phyloP scores from a whole-genome alignment of 2,113 vertebrate genomes.

The Tricholaema leucomelas region DNA sequence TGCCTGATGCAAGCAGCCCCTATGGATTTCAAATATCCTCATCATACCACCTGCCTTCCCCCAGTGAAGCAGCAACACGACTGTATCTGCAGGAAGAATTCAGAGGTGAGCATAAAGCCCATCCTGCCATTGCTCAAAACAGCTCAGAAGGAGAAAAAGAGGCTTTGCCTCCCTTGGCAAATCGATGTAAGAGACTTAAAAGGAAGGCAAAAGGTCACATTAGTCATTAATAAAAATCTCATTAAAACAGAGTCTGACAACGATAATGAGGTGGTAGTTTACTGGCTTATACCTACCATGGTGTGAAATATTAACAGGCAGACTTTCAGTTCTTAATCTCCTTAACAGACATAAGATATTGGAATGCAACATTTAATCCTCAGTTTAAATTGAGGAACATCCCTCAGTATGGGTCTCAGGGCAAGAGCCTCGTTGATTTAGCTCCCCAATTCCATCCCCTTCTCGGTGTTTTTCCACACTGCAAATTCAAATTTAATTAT shows the following conservation, averaged over 20 bases:
- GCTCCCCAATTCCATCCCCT: not conserved
- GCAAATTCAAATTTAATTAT: not conserved
- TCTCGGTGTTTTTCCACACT: not conserved
- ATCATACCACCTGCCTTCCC: not conserved
- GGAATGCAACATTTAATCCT: constrained; percentile 51
- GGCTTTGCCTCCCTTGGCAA: constrained; percentile 46
- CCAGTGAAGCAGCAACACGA: not conserved
- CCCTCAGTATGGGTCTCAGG: not conserved
- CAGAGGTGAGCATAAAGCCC: not conserved
- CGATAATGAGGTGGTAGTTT: constrained; percentile 58
- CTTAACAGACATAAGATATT: constrained; percentile 67
- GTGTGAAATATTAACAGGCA: constrained; percentile 67
- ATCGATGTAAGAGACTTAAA: constrained; percentile 33
- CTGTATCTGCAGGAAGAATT: not conserved
- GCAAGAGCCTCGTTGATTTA: not conserved
- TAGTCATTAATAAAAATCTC: constrained; percentile 68
- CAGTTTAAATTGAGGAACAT: constrained; percentile 32
- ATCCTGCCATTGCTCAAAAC: not conserved
- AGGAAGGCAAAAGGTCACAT: constrained; percentile 57
- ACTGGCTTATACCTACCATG: constrained; percentile 51
- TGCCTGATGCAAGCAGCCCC: not conserved
- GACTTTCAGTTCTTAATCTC: constrained; percentile 56
- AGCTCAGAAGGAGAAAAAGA: not conserved
- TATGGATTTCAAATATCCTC: not conserved
- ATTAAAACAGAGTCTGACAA: constrained; percentile 56